Evolutionary conservation across 2,888 invertebrate species (phyloP).

Genomic region (Diarsia brunnea): DNA sequence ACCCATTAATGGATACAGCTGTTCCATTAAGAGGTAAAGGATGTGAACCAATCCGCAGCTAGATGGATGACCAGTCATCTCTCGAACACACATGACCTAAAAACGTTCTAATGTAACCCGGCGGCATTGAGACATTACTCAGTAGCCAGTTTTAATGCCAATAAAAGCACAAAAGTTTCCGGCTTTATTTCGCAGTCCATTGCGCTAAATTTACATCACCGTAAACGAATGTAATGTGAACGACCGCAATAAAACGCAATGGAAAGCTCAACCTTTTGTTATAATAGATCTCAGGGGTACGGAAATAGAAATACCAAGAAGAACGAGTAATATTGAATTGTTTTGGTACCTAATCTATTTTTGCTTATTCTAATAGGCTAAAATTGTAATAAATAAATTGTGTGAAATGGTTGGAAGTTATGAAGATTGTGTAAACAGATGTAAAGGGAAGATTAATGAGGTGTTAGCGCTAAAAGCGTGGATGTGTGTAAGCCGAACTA

Average conservation of each 20-base stretch:
- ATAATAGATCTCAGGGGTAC: slow-evolving; percentile 45
- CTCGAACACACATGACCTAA: slow-evolving; percentile 60
- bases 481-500: slow-evolving; percentile 69
- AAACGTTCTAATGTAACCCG: slow-evolving; percentile 40
- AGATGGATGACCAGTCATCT: slow-evolving; percentile 65
- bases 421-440: slow-evolving; percentile 70
- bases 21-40: slow-evolving; percentile 70
- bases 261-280: slow-evolving; percentile 55
- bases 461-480: slow-evolving; percentile 67
- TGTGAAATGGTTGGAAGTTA: slow-evolving; percentile 66
- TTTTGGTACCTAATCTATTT: slow-evolving; percentile 42
- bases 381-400: slow-evolving; percentile 59
- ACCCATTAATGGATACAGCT: slow-evolving; percentile 67
- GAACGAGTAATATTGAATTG: slow-evolving; percentile 27
- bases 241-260: slow-evolving; percentile 64
- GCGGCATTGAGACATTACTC: slow-evolving; percentile 34
- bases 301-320: slow-evolving; percentile 42
- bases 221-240: slow-evolving; percentile 66
- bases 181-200: slow-evolving; percentile 64
- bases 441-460: slow-evolving; percentile 70
- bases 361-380: slow-evolving; percentile 39
- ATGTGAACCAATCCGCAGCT: slow-evolving; percentile 60
- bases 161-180: slow-evolving; percentile 61
- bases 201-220: slow-evolving; percentile 67
- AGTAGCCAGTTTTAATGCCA: slow-evolving; percentile 51